These are phyloP conservation scores for Drymodes brunneopygia DNA, from an alignment of 2,113 vertebrate species.

Conservation along the genomic window DNA sequence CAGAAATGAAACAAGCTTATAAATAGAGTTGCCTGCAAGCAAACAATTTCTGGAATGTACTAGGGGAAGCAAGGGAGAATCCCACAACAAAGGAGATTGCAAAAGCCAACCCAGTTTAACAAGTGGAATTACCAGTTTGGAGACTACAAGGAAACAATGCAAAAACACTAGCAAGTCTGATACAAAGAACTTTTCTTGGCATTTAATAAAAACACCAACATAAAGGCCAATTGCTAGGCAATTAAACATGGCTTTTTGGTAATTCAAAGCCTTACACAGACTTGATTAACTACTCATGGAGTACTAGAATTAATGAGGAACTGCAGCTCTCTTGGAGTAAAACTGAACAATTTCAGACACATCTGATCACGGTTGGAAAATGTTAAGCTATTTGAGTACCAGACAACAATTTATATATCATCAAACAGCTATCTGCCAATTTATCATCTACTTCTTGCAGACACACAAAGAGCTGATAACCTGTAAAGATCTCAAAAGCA, in stretches of 20 bases:
- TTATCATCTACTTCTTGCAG: neutral
- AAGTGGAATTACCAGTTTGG: conserved; percentile 51
- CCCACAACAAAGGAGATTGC: conserved; percentile 53
- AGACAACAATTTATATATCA: neutral
- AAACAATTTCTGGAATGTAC: conserved; percentile 55
- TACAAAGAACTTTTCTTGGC: conserved; percentile 7
- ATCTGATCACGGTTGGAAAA: neutral
- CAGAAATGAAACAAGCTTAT: conserved; percentile 25
- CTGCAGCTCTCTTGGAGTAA: neutral
- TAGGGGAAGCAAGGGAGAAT: conserved; percentile 33
- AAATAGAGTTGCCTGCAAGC: conserved; percentile 27
- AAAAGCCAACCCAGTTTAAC: conserved; percentile 34
- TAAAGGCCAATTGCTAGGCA: neutral
- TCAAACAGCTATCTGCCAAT: conserved; percentile 22
- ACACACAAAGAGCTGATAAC: neutral
- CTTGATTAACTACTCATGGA: neutral
- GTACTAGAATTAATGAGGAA: neutral
- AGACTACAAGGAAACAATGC: neutral
- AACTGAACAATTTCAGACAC: neutral
- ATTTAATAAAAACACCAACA: neutral
- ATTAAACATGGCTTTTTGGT: neutral
- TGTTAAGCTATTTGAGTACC: neutral
- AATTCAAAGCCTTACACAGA: neutral
- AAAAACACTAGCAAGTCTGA: neutral
- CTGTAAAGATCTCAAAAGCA: neutral